Base-by-base conservation (phyloP, 2,888 invertebrate genomes). In the Ochropleura plecta region DNA sequence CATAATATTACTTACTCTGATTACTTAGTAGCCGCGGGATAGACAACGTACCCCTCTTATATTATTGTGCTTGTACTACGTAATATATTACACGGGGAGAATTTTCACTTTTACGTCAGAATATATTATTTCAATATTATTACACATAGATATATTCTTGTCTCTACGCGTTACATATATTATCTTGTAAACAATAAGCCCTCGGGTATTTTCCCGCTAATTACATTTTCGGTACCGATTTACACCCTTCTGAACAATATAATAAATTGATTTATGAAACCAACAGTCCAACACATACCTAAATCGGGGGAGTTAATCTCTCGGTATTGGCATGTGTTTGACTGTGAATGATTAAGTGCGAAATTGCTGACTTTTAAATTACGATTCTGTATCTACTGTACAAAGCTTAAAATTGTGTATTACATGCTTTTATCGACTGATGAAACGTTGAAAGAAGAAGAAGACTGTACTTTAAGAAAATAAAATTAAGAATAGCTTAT, bases 211-310 rank as follows among this genome's bases (percentile, higher is more conserved):
- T 80, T 78, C 65, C n/a, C 40, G 48, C 44, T 83, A 78, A 78
- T 78, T 73, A 73, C 65, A 78, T 69, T 82, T 78, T 69, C 65
- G 69, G 30, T 60, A 80, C 55, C 71, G 70, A 78, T 81, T 82
- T 78, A 81, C 60, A 83, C 60, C 73, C 73, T 67, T 73, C 73
- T 66, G 79, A 68, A 71, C 53, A 72, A 65, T 82, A 82, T 82
- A 78, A 76, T 79, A 68, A 76, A 81, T 68, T 81, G 78, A 81
- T 79, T 79, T 69, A 79, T 81, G 79, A 69, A 68, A 69, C 65
- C 68, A 69, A 82, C 76, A 76, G 76, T 76, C 76, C 59, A 60
- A 76, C 46, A 68, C 59, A 81, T 55, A 2, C 51, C 59, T 81
- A 49, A 68, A 69, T 55, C 40, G 77, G 44, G 46, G 16, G 82